Evolutionary conservation across 2,797 vertebrate species (phyloP).

Genomic region (Threskiornis aethiopicus): DNA sequence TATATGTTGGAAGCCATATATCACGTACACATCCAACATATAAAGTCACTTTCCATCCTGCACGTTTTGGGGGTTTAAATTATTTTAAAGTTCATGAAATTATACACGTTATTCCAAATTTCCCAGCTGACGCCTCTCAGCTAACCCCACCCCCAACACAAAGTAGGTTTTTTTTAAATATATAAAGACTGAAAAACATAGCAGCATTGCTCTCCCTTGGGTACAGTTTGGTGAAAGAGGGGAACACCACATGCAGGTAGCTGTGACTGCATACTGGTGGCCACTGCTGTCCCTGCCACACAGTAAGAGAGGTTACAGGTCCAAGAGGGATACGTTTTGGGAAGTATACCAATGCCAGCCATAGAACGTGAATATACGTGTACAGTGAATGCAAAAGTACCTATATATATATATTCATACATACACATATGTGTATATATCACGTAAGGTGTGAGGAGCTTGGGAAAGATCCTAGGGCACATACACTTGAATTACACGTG

Average conservation of each 20-base stretch:
- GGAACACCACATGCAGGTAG: background rate
- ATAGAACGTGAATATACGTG: background rate
- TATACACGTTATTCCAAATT: background rate
- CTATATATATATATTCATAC: background rate
- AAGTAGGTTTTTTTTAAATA: background rate
- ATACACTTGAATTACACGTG: rapidly evolving
- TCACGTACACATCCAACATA: background rate
- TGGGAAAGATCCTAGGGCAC: background rate
- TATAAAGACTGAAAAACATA: background rate
- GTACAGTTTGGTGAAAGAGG: background rate
- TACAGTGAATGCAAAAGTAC: background rate
- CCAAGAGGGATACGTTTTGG: background rate
- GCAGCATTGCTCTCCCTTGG: background rate
- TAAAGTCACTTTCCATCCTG: background rate
- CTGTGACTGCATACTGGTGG: background rate
- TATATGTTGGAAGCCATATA: background rate
- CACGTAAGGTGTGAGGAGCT: background rate
- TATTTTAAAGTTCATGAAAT: background rate
- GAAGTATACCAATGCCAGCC: background rate
- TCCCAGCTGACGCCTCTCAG: background rate
- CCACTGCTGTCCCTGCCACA: background rate
- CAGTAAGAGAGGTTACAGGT: background rate
- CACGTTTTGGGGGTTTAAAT: background rate
- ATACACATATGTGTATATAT: background rate
- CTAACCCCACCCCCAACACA: background rate